Evolutionary conservation across 2,113 vertebrate genomes (phyloP).

Genomic region (Podarcis muralis): DNA sequence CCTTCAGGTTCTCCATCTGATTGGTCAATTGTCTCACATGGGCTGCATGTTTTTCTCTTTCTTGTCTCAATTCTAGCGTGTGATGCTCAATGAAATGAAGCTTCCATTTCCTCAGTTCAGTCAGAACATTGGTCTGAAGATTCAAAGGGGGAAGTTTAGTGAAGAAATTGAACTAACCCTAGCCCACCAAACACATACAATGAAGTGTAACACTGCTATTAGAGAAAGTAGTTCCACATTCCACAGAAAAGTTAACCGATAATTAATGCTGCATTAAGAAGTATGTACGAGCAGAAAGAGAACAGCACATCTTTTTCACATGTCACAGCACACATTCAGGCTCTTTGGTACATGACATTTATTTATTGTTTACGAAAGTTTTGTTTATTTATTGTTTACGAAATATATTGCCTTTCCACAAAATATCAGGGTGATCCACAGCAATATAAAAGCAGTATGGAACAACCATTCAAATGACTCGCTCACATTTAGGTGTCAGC

Average conservation of each 20-base stretch:
- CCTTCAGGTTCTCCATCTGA: slow-evolving; percentile 83
- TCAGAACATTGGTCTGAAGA: slow-evolving; percentile 88
- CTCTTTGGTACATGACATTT: background rate
- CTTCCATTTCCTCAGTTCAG: slow-evolving; percentile 91
- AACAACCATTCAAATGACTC: too few species aligned
- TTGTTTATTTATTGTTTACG: too few species aligned
- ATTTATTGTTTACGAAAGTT: too few species aligned
- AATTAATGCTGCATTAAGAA: background rate
- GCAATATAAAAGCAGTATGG: too few species aligned
- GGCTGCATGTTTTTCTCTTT: slow-evolving; percentile 80
- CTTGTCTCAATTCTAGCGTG: slow-evolving; percentile 84
- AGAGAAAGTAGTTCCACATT: background rate
- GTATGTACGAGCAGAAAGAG: background rate
- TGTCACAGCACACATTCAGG: background rate
- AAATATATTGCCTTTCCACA: too few species aligned
- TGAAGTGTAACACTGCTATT: background rate
- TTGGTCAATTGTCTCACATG: slow-evolving; percentile 76
- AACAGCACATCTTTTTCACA: too few species aligned
- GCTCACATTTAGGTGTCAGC: too few species aligned
- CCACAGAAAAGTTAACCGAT: background rate
- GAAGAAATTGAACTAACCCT: background rate
- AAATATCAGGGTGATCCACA: too few species aligned
- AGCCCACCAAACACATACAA: slow-evolving; percentile 3
- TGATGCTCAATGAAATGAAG: slow-evolving; percentile 87
- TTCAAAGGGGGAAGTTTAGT: slow-evolving; percentile 25